Conservation (phyloP, 2,797 vertebrate species). For the Pyrrhura leucotis region DNA sequence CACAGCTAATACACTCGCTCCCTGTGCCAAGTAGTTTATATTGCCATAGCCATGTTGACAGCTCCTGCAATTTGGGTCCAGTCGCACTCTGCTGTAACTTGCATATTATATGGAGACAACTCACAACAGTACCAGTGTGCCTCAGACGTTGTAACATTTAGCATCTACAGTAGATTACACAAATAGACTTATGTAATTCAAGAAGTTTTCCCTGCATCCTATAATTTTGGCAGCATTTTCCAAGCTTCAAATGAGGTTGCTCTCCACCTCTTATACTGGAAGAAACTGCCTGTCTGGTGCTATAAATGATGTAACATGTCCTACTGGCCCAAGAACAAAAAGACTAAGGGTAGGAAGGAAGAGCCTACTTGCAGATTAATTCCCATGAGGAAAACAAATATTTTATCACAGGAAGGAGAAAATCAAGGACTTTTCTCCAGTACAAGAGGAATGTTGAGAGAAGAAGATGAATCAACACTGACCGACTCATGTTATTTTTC, state of each 20-base stretch:
- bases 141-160: not conserved
- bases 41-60: not conserved
- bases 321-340: not conserved
- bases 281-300: not conserved
- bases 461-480: not conserved
- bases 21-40: not conserved
- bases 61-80: not conserved
- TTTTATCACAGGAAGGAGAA: not conserved
- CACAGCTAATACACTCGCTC: not conserved
- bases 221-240: not conserved
- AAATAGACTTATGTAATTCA: not conserved
- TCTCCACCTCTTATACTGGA: not conserved
- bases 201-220: not conserved
- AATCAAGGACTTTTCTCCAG: not conserved
- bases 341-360: not conserved
- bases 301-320: not conserved
- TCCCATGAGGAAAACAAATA: not conserved
- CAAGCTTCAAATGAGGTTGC: not conserved
- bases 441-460: not conserved
- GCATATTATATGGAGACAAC: not conserved
- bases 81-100: not conserved
- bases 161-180: not conserved
- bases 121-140: not conserved
- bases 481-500: fast-evolving
- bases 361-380: not conserved